Base-by-base conservation (phyloP, 2,797 vertebrate genomes). In the Acanthornis magna region DNA sequence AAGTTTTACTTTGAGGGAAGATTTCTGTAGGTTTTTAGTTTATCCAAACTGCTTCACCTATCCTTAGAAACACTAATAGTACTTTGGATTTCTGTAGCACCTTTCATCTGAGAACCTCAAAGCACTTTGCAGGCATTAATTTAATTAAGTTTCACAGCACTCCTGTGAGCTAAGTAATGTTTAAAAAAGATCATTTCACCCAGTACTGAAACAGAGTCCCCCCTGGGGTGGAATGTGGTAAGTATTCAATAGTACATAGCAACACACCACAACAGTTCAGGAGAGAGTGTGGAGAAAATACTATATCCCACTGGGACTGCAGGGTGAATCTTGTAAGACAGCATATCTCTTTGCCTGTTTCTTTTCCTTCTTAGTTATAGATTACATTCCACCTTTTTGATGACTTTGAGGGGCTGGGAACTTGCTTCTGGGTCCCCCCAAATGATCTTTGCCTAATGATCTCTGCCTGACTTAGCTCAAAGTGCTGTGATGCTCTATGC, bases 161-260 rank as follows among this genome's bases (percentile, higher is more conserved):
- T 96, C 93, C 83, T 93, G 93, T 93, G 91, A 92, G 72, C 88
- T 92, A 95, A 95, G 94, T 87, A 93, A 90, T 96, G 90, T 96
- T 97, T 95, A 77, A 97, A 96, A 85, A 97, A 96, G 92, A 94
- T 96, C 94, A 74, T 66, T 97, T 97, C 93, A 79, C 88, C 93
- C 72, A 94, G 70, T 79, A 76, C 88, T 91, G 93, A 97, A 96
- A 96, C 0, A 1, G 68, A 97, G 83, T 87, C 75, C 88, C 91
- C 85, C 88, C 78, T 88, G 88, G 77, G 95, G 93, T 93, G 88
- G 95, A 96, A 96, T 82, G 77, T 2, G 2, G 40, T 92, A 57
- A 88, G 85, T 73, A 78, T 89, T 91, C 81, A 71, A 40, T 50
- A 74, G 81, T 29, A 67, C 47, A 23, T 74, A 91, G 80, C 82